Evolutionary conservation across 2,797 vertebrate species (phyloP), one percentile per base, ranked within the genome.

Genomic region (Macropus fuliginosus): DNA sequence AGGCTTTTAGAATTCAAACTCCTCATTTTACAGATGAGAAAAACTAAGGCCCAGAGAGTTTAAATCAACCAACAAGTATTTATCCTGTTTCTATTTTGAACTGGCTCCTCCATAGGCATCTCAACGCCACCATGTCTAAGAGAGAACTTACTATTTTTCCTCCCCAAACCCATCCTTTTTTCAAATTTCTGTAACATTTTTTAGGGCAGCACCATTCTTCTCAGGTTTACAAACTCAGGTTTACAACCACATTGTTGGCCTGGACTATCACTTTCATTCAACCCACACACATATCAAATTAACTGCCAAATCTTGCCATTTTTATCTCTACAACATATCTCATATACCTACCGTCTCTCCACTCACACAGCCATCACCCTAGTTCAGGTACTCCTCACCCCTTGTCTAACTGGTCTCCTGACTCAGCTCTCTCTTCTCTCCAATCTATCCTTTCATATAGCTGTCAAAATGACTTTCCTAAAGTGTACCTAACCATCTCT

Each of bases 11-110:
- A 87, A 87, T 87, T 40, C 74, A 50, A 27, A 46, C 21, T 87
- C 40, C 74, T 87, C 74, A 87, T 87, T 87, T 87, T 87, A 87
- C 74, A 87, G 74, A 87, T 87, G 74, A 87, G 74, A 87, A 87
- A 87, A 50, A 87, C 74, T 87, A 87, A 81, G 74, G 74, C 74
- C 74, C 74, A 87, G 74, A 87, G 74, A 87, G 74, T 87, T 87
- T 87, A 87, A 50, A 87, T 87, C 40, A 87, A 50, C 8, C 66
- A 81, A 87, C 21, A 87, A 46, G 21, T 87, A 87, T 87, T 50
- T 87, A 87, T 50, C 24, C 40, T 87, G 40, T 87, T 87, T 87
- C 40, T 46, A 27, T 50, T 50, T 87, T 50, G 40, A 87, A 87
- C 24, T 46, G 40, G 21, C 10, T 50, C 21, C 40, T 34, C 40